Evolutionary conservation across 2,888 invertebrate genomes (phyloP).

Genomic region (Dynastes maya): DNA sequence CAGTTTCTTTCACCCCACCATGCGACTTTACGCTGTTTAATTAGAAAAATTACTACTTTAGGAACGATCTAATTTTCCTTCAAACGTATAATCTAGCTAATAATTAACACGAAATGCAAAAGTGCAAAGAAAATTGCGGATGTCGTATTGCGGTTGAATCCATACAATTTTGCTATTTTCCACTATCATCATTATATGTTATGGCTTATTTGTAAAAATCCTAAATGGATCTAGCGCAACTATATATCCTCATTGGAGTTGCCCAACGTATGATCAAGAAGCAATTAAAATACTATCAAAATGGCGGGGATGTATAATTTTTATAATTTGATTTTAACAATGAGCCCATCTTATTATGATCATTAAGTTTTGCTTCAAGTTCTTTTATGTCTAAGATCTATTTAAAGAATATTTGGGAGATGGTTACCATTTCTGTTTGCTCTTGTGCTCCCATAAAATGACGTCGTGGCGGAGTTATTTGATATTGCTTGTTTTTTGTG

Average conservation of each 20-base stretch:
- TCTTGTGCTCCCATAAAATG: neutral
- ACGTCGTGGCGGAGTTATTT: neutral
- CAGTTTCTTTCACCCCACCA: neutral
- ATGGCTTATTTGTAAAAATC: no score
- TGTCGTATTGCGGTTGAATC: neutral
- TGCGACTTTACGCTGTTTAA: neutral
- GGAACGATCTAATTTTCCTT: neutral
- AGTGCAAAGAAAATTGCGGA: neutral
- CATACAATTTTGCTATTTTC: neutral
- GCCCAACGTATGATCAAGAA: neutral
- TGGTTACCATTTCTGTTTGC: neutral
- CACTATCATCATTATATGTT: neutral
- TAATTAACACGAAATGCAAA: neutral
- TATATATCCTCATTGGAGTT: neutral
- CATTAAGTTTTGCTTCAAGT: neutral
- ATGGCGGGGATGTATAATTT: neutral
- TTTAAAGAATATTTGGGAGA: neutral
- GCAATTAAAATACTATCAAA: constrained; percentile 4
- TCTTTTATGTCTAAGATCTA: neutral
- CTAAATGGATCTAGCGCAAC: neutral
- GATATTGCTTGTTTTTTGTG: neutral
- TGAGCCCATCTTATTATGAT: neutral
- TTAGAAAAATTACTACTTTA: neutral
- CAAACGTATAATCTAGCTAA: neutral
- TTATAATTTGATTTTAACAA: neutral